Evolutionary conservation across 2,113 vertebrate genomes (phyloP), one percentile per base, ranked within the genome.

Genomic region (Synodontis membranacea): DNA sequence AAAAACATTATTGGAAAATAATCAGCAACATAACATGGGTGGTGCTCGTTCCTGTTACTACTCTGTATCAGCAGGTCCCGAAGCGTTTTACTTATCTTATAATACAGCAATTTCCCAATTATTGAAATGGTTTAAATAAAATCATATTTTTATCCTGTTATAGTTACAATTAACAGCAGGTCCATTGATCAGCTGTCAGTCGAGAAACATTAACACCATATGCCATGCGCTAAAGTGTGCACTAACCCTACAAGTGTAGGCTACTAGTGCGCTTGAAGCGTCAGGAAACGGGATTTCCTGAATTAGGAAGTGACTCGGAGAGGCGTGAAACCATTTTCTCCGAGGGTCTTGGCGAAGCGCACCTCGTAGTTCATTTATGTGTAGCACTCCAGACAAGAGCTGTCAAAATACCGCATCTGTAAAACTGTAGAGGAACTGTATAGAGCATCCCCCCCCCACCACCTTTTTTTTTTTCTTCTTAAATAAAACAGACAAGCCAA

Each of bases 291-390:
- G 88, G 86, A 87, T 90, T 90, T 90, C 88, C 90, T 87, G 83
- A 86, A 86, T 86, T 68, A 72, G 83, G 72, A 76, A 58, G 39
- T 78, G 52, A n/a, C 78, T 50, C 66, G 79, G 25, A 75, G 86
- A 89, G 74, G 84, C 87, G 89, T 90, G 86, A 92, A 89, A 42
- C 81, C 60, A 68, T 88, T 60, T 86, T 50, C 75, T 66, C 46
- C 1, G 21, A 84, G 37, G 60, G 48, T 28, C 37, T 70, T 25
- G 9, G 50, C 44, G 56, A 62, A 76, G 72, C 34, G 23, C 42
- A 82, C 84, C 42, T 87, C 82, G 80, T 70, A 80, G 68, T 56
- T 86, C 60, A 44, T 87, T 75, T 82, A 52, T 21, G 60, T 34
- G 60, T 44, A 50, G 50, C 58, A n/a, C 31, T 19, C 28, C 88